Percentiles rank a stretch among this genome's conserved stretches.
phyloP scores from a whole-genome alignment of 2,113 vertebrate genomes.

The Pterocles burchelli region DNA sequence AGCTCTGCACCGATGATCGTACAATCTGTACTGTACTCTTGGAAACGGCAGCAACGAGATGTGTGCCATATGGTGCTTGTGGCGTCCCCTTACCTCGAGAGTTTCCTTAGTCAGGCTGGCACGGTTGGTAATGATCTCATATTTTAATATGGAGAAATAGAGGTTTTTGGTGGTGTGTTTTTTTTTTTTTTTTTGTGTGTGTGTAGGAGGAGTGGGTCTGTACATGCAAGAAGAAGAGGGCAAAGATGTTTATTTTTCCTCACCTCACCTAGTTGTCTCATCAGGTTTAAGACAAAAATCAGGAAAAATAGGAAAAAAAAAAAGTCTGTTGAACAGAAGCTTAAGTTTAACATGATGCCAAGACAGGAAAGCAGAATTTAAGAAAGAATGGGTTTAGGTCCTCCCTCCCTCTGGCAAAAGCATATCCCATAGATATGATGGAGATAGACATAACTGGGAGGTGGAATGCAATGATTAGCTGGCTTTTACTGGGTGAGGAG shows the following conservation, averaged over 20 bases:
- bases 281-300: background rate
- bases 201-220: background rate
- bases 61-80: constrained; percentile 15
- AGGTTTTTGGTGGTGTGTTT: too few relatives aligned
- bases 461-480: background rate
- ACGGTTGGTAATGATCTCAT: background rate
- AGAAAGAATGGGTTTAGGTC: background rate
- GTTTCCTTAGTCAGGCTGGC: background rate
- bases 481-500: background rate
- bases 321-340: background rate
- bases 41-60: background rate
- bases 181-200: too few relatives aligned
- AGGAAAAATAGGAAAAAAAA: background rate
- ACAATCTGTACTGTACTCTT: constrained; percentile 25
- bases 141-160: background rate
- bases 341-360: background rate
- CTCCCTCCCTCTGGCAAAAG: background rate
- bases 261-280: background rate
- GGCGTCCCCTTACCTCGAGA: background rate
- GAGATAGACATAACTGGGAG: background rate
- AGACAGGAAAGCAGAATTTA: background rate
- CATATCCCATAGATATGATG: background rate
- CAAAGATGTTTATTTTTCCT: background rate
- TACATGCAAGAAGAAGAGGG: background rate
- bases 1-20: background rate